These are phyloP conservation scores for Tragelaphus strepsiceros DNA, from an alignment of 2,113 vertebrate genomes.

Conservation along the genomic window DNA sequence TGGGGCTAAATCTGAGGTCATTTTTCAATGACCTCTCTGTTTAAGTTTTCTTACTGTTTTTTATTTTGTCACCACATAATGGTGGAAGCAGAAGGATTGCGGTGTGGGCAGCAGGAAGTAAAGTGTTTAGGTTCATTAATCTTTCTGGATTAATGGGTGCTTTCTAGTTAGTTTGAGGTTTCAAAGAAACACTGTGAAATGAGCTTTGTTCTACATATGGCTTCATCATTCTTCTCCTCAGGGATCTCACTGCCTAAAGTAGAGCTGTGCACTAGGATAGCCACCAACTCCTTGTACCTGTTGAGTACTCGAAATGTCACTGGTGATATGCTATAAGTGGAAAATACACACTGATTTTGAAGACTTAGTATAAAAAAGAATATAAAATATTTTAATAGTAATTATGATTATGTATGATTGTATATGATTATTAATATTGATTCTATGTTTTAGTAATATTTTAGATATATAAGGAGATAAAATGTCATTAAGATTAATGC, in stretches of 20 bases:
- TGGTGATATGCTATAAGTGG: neutral
- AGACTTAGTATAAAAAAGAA: neutral
- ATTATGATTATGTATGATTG: neutral
- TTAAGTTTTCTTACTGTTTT: neutral
- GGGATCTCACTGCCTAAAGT: neutral
- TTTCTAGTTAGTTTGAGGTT: neutral
- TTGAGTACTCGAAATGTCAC: neutral
- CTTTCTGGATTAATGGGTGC: neutral
- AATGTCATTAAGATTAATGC: neutral
- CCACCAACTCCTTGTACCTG: neutral
- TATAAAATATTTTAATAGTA: neutral
- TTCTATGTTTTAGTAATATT: neutral
- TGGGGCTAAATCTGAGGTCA: neutral
- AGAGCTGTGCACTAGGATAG: neutral
- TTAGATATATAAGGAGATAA: neutral
- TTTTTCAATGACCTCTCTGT: neutral
- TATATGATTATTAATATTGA: neutral
- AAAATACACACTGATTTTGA: neutral
- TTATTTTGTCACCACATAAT: neutral
- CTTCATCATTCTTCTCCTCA: neutral
- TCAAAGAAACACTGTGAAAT: neutral
- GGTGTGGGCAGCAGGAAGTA: neutral
- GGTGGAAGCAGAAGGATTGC: neutral
- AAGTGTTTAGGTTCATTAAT: neutral
- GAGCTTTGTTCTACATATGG: neutral